phyloP scores from a whole-genome alignment of 2,888 invertebrate genomes.

The Eutolmus rufibarbis region DNA sequence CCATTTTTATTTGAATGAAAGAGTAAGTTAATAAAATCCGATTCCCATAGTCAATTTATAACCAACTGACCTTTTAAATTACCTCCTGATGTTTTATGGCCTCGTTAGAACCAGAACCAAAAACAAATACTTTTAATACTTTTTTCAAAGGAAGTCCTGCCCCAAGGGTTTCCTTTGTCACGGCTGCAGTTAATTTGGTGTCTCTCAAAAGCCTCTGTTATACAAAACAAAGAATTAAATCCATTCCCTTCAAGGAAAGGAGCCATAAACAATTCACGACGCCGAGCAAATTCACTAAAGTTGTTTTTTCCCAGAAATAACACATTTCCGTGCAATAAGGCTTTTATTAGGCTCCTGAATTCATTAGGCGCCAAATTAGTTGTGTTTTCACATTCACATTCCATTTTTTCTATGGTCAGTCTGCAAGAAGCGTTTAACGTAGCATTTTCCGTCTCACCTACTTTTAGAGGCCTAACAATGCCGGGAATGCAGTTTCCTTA shows the following conservation, averaged over 20 bases:
- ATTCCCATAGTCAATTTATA: background rate
- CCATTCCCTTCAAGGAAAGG: background rate
- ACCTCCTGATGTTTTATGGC: background rate
- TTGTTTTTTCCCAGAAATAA: background rate
- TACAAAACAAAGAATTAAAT: background rate
- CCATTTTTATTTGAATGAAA: background rate
- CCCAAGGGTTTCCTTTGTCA: background rate
- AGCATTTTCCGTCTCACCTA: background rate
- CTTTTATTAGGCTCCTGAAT: background rate
- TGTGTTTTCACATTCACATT: background rate
- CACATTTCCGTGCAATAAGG: background rate
- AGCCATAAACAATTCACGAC: background rate
- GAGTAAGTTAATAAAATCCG: background rate
- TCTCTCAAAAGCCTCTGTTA: background rate
- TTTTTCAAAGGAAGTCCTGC: background rate
- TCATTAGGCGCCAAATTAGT: background rate
- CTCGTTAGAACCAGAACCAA: background rate
- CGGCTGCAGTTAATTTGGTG: background rate
- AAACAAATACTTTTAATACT: background rate
- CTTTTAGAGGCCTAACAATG: background rate
- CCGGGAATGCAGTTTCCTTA: background rate
- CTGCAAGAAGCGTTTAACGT: background rate
- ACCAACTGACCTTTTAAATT: background rate
- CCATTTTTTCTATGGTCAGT: background rate
- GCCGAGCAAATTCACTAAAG: background rate